phyloP scores from a whole-genome alignment of 2,888 invertebrate genomes.

The Mycalesis mineus region DNA sequence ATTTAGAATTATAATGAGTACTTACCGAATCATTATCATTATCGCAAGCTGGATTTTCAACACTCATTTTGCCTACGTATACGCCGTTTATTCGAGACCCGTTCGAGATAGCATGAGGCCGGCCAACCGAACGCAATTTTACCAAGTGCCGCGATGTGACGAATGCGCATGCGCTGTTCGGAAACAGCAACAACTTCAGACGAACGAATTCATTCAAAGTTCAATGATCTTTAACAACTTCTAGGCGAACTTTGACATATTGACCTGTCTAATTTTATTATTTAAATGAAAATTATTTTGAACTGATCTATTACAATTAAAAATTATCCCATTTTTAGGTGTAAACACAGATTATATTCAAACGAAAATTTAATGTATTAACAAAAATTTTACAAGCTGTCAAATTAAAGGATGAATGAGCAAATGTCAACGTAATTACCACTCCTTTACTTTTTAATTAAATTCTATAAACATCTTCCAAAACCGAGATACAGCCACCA shows the following conservation, averaged over 20 bases:
- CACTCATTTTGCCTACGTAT: conserved; percentile 81
- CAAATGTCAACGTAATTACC: too few species aligned
- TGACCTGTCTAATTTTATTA: too few species aligned
- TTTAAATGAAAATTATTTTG: too few species aligned
- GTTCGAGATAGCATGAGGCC: conserved; percentile 64
- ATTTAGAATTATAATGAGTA: conserved; percentile 50
- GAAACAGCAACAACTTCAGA: conserved; percentile 49
- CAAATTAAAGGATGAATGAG: too few species aligned
- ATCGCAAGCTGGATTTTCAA: conserved; percentile 80
- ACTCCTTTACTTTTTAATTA: too few species aligned
- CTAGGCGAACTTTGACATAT: background rate
- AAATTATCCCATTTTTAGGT: too few species aligned
- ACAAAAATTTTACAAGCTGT: too few species aligned
- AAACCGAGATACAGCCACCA: too few species aligned
- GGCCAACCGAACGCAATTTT: conserved; percentile 51
- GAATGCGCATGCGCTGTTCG: conserved; percentile 80
- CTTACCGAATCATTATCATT: conserved; percentile 80
- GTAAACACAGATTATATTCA: too few species aligned
- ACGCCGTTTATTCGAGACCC: conserved; percentile 52
- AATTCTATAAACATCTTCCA: too few species aligned
- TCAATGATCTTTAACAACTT: conserved; percentile 44
- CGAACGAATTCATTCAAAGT: conserved; percentile 33
- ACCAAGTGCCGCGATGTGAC: conserved; percentile 79
- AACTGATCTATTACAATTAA: too few species aligned
- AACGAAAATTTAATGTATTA: too few species aligned